Conservation (phyloP, 23 tunicate genomes). For the Oikopleura dioica region DNA sequence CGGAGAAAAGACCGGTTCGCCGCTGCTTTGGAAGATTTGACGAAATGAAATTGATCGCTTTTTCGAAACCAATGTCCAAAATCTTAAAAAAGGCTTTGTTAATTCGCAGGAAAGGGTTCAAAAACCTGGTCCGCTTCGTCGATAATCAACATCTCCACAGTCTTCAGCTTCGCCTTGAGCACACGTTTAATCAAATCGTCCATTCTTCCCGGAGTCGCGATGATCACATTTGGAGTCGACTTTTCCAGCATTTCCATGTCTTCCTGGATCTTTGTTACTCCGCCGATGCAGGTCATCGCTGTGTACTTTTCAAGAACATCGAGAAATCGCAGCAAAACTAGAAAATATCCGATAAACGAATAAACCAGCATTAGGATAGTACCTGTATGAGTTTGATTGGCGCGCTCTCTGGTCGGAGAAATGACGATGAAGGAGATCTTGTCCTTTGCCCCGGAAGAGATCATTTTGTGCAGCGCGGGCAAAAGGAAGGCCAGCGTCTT, state of each 20-base stretch:
- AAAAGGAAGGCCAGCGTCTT: constrained; percentile 78
- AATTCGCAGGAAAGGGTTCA: too few relatives aligned
- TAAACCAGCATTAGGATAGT: too few relatives aligned
- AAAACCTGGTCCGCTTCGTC: constrained; percentile 98
- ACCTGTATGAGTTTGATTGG: constrained; percentile 54
- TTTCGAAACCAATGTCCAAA: constrained; percentile 76
- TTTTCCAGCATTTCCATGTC: constrained; percentile 21
- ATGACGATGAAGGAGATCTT: constrained; percentile 20
- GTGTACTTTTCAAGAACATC: constrained; percentile 18
- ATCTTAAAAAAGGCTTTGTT: too few relatives aligned
- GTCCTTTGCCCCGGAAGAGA: neutral
- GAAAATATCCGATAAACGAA: too few relatives aligned
- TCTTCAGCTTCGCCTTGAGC: constrained; percentile 22
- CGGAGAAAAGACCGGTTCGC: constrained; percentile 90
- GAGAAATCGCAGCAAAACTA: constrained; percentile 28
- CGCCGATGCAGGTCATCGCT: constrained; percentile 39
- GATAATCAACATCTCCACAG: constrained; percentile 43
- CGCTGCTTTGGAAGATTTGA: constrained; percentile 58
- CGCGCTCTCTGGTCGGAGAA: constrained; percentile 76
- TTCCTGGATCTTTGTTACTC: constrained; percentile 36
- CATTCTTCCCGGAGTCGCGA: constrained; percentile 87
- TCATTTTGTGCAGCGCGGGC: constrained; percentile 40
- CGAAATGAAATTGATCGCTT: constrained; percentile 28
- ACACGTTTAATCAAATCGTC: constrained; percentile 24
- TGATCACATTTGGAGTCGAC: constrained; percentile 40